phyloP scores from a whole-genome alignment of 2,797 vertebrate species.

The Botia almorhae region DNA sequence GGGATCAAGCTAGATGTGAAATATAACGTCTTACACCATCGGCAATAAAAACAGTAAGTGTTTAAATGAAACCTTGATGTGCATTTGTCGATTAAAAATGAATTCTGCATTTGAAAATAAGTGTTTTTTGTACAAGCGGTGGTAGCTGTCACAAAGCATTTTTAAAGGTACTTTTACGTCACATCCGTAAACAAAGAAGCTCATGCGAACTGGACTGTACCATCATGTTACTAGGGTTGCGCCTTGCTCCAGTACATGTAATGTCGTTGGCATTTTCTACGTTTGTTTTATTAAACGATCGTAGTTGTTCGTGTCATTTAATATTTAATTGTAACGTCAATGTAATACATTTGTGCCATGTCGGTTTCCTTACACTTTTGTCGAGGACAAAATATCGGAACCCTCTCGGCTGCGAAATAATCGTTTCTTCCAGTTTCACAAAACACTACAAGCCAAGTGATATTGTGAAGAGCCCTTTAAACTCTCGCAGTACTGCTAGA shows the following conservation, averaged over 20 bases:
- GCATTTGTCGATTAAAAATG: not conserved
- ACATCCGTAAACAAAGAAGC: slow-evolving; percentile 74
- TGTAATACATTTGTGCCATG: too few species aligned
- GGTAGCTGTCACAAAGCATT: not conserved
- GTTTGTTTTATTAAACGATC: not conserved
- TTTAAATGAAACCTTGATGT: not conserved
- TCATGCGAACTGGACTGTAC: slow-evolving; percentile 58
- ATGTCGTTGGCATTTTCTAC: not conserved
- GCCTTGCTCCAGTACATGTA: not conserved
- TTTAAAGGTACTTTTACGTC: slow-evolving; percentile 48
- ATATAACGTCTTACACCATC: not conserved
- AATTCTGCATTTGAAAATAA: too few species aligned
- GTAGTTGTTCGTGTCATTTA: accelerated
- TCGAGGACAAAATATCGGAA: not conserved
- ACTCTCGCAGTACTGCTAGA: not conserved
- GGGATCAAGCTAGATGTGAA: slow-evolving; percentile 10
- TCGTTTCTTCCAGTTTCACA: slow-evolving; percentile 2
- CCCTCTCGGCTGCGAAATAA: not conserved
- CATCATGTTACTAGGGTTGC: slow-evolving; percentile 44
- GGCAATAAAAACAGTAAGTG: not conserved
- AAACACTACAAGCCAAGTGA: slow-evolving; percentile 12
- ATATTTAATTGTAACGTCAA: too few species aligned
- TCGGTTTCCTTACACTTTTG: not conserved
- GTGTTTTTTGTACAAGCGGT: not conserved
- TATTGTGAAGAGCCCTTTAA: slow-evolving; percentile 42